These are phyloP conservation scores for Papilio elwesi DNA, from an alignment of 2,888 invertebrate genomes.

Conservation along the genomic window DNA sequence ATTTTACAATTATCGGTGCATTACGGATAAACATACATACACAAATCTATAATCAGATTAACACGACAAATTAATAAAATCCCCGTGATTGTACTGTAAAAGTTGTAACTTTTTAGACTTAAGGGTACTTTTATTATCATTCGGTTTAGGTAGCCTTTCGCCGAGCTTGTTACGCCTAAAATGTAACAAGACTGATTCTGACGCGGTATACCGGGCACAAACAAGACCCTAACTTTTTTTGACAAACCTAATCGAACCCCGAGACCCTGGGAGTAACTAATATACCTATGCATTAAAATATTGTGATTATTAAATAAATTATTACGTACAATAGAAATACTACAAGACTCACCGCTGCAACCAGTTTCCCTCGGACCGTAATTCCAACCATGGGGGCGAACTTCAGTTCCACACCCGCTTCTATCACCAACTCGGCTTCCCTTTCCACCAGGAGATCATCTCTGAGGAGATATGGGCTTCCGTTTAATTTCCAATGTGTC, in stretches of 20 bases:
- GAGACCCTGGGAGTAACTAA: too few relatives aligned
- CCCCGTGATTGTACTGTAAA: not conserved
- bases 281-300: too few relatives aligned
- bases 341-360: slow-evolving; percentile 91
- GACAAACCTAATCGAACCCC: too few relatives aligned
- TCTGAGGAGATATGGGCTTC: slow-evolving; percentile 90
- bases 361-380: slow-evolving; percentile 94
- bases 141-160: too few relatives aligned
- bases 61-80: not conserved
- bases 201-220: too few relatives aligned
- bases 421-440: slow-evolving; percentile 92
- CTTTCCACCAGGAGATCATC: slow-evolving; percentile 92
- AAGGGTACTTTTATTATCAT: too few relatives aligned
- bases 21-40: not conserved
- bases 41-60: not conserved
- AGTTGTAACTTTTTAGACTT: not conserved
- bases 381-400: slow-evolving; percentile 97
- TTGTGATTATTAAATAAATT: not conserved
- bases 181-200: too few relatives aligned
- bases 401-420: slow-evolving; percentile 94
- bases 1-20: not conserved
- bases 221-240: too few relatives aligned
- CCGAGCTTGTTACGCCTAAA: too few relatives aligned
- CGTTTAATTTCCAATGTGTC: slow-evolving; percentile 80
- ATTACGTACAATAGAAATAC: not conserved